These are phyloP conservation scores for Hemibagrus wyckioides DNA, from an alignment of 2,113 vertebrate genomes.

Conservation along the genomic window DNA sequence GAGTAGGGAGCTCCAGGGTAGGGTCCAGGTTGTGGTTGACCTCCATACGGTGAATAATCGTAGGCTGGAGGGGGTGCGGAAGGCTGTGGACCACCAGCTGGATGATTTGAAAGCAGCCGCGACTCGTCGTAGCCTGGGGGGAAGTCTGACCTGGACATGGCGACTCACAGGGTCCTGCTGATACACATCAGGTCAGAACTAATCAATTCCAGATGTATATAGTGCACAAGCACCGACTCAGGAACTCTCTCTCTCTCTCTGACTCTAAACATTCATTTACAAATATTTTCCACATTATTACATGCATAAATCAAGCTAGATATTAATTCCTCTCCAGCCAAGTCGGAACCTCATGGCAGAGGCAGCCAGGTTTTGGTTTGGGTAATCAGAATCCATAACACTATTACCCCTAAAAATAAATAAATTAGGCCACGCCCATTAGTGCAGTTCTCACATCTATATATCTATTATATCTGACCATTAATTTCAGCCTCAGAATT, in stretches of 20 bases:
- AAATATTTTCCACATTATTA: too few relatives aligned
- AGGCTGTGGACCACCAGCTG: conserved; percentile 65
- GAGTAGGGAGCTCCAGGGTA: conserved; percentile 68
- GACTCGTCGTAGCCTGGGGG: conserved; percentile 83
- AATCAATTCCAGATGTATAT: not conserved
- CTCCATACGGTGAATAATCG: conserved; percentile 65
- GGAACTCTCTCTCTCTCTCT: not conserved
- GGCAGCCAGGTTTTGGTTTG: not conserved
- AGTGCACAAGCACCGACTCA: not conserved
- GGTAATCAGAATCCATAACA: too few relatives aligned
- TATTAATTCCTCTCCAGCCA: not conserved
- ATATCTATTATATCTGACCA: too few relatives aligned
- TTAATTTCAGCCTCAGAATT: not conserved
- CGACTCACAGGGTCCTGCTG: conserved; percentile 44
- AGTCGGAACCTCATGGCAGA: not conserved
- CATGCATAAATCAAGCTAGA: not conserved
- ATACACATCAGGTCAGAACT: not conserved
- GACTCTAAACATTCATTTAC: too few relatives aligned
- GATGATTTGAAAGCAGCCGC: conserved; percentile 66
- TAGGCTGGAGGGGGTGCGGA: conserved; percentile 65
- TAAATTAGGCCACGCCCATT: not conserved
- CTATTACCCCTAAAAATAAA: too few relatives aligned
- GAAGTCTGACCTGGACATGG: conserved; percentile 83
- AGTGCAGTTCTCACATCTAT: not conserved
- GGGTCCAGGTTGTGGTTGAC: conserved; percentile 64